Base-by-base conservation (phyloP, 2,888 invertebrate genomes). In the Monoplex corrugatus region DNA sequence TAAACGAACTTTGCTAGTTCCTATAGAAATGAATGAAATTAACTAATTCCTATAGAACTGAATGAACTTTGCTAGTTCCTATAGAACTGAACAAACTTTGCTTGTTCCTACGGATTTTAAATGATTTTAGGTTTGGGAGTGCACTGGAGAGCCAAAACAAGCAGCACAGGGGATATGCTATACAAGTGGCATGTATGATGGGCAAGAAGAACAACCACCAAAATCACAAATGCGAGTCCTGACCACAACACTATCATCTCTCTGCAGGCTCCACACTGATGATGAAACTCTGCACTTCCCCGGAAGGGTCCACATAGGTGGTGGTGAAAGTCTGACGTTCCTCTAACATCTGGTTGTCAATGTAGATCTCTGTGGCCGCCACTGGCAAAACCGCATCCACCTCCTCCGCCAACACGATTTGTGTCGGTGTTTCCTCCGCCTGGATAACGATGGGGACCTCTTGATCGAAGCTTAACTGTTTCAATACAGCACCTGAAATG, bases 221-320 rank as follows among this genome's bases (percentile, higher is more conserved):
- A n/a, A n/a, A n/a, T n/a, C n/a, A n/a, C n/a, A n/a, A n/a, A n/a
- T n/a, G n/a, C n/a, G n/a, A n/a, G n/a, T n/a, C n/a, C n/a, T n/a
- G n/a, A 50, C 50, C 50, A 50, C 50, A 75, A 35, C 38, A 6
- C 35, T 35, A 3, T 40, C 40, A 80, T 43, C 43, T 80, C 5
- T 3, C 78, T 8, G 78, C 43, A 23, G 78, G 43, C 23, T 80
- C 6, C 43, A 80, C 78, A 5, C 43, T 80, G 78, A 80, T 80
- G 43, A 80, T 43, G 43, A 80, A 40, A 28, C 28, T 80, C 28
- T 80, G 78, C 78, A 80, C 43, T 16, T 75, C 16, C 28, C 78
- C 78, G 5, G 78, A 80, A 28, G 78, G 43, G 78, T 80, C 78
- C 78, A 80, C 43, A 10, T 43, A 80, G 78, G 43, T 43, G 28